phyloP scores from a whole-genome alignment of 2,797 vertebrate species.

The Graptemys geographica region DNA sequence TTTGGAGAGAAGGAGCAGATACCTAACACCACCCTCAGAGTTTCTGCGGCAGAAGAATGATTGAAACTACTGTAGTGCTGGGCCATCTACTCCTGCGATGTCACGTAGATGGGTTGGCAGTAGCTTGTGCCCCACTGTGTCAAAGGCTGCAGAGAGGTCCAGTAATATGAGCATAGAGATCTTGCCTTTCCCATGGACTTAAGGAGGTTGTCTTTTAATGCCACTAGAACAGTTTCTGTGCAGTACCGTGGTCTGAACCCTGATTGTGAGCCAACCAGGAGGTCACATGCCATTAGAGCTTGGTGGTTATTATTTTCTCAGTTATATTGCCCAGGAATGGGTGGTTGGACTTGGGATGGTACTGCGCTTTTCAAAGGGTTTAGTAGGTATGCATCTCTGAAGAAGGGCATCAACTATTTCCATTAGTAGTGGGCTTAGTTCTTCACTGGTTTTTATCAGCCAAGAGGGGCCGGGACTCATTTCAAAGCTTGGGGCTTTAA shows the following conservation, averaged over 20 bases:
- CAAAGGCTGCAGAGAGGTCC: not conserved
- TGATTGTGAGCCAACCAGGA: not conserved
- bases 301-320: conserved; percentile 12
- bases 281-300: not conserved
- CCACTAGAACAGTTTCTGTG: not conserved
- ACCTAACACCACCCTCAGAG: not conserved
- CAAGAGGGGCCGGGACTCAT: not conserved
- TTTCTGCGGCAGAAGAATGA: not conserved
- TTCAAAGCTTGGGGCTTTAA: not conserved
- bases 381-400: rapidly evolving
- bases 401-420: not conserved
- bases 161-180: not conserved
- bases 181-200: not conserved
- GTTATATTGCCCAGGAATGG: not conserved
- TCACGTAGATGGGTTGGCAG: not conserved
- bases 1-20: rapidly evolving
- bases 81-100: not conserved
- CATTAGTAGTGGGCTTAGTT: not conserved
- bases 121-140: not conserved
- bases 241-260: not conserved
- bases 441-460: conserved; percentile 55
- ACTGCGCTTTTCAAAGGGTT: not conserved
- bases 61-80: not conserved
- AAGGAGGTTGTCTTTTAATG: not conserved
- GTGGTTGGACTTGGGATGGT: conserved; percentile 1